Conservation (phyloP, 2,888 invertebrate genomes). For the Mycalesis mineus region DNA sequence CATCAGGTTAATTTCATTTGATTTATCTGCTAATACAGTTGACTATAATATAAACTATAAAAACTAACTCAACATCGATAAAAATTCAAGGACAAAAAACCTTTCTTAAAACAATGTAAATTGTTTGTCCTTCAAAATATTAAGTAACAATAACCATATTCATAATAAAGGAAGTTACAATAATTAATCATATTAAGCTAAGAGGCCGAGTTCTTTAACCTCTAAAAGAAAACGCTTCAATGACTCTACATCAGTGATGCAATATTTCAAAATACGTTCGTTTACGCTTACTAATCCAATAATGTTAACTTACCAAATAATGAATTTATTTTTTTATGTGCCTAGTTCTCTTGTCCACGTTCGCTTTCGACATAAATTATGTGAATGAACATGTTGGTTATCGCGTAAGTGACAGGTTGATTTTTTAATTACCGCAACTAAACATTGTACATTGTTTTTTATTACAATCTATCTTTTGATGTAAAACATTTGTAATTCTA, state of each 20-base stretch:
- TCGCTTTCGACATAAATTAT: not conserved
- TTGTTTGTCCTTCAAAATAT: not conserved
- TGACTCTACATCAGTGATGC: conserved; percentile 17
- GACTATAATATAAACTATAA: too few relatives aligned
- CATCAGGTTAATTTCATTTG: too few relatives aligned
- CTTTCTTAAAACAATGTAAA: not conserved
- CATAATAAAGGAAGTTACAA: conserved; percentile 1
- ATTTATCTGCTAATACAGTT: too few relatives aligned
- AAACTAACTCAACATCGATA: too few relatives aligned
- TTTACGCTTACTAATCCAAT: not conserved
- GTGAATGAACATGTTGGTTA: not conserved
- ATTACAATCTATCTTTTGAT: too few relatives aligned
- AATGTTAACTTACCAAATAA: not conserved
- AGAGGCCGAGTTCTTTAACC: conserved; percentile 48
- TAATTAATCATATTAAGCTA: conserved; percentile 40
- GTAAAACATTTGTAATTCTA: too few relatives aligned
- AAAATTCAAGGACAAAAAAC: too few relatives aligned
- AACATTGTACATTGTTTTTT: not conserved
- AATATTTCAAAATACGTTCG: not conserved
- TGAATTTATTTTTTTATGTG: not conserved
- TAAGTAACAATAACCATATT: not conserved
- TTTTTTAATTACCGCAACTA: not conserved
- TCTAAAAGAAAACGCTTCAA: conserved; percentile 41
- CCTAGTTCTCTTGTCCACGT: not conserved
- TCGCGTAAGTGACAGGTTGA: not conserved